Evolutionary conservation across 2,797 vertebrate genomes (phyloP).

Genomic region (Buphagus erythrorhynchus): DNA sequence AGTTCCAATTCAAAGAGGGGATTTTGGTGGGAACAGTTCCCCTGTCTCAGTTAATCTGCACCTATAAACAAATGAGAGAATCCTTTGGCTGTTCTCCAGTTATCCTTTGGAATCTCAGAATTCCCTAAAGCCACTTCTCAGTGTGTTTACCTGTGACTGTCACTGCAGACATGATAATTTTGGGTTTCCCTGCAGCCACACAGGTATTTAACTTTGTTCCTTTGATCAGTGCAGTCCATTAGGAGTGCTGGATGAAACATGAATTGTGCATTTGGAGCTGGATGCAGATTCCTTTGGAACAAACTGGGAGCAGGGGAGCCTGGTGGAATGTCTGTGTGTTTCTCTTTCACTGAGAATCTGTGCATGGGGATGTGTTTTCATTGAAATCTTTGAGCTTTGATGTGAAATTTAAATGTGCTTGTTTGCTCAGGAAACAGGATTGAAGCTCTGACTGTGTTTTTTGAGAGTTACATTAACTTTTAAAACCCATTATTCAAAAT

Average conservation of each 20-base stretch:
- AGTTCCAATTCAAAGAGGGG: neutral
- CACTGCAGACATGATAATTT: constrained; percentile 11
- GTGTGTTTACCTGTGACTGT: neutral
- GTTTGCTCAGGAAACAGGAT: neutral
- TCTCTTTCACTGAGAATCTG: neutral
- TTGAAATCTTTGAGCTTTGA: neutral
- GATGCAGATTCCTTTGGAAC: constrained; percentile 43
- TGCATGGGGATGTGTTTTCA: neutral
- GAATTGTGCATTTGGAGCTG: constrained; percentile 64
- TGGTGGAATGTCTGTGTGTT: neutral
- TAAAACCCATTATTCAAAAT: neutral
- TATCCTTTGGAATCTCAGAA: neutral
- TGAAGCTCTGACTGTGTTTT: neutral
- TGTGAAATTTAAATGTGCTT: neutral
- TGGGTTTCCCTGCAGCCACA: constrained; percentile 52
- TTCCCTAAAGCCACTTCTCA: neutral
- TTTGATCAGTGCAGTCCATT: constrained; percentile 73
- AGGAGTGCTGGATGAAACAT: constrained; percentile 75
- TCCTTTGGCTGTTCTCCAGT: neutral
- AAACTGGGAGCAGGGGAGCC: neutral
- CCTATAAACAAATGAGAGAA: rapidly evolving
- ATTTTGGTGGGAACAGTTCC: neutral
- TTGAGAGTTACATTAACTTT: neutral
- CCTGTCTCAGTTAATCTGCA: neutral
- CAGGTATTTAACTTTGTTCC: constrained; percentile 56